Base-by-base conservation (phyloP, 2,888 invertebrate species). In the Tipula lateralis region DNA sequence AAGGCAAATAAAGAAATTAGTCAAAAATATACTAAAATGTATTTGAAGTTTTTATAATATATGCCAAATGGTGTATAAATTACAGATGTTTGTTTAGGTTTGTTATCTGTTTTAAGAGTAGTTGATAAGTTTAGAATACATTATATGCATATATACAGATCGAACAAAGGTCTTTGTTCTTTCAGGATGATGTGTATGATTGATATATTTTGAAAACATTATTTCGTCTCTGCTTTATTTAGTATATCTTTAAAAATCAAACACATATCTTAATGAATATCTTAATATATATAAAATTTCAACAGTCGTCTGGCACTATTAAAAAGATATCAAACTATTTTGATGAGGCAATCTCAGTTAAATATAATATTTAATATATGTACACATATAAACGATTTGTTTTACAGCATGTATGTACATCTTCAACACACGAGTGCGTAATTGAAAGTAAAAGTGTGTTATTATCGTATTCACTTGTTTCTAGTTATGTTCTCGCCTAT, bases 31-130 rank as follows among this genome's bases (percentile, higher is more conserved):
- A 44, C 44, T 39, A 13, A 39, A 13, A 44, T 16, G 5, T 5
- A 12, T 36, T 36, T 36, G 36, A 44, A 44, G n/a, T 44, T 44
- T 32, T 66, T 66, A 16, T 44, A 66, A 66, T 66, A 24, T 66
- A 66, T 24, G 66, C 66, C 66, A 66, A 66, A 66, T 66, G 66
- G 66, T 66, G 66, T 66, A 66, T 66, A 66, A 66, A 24, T 66
- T 66, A 66, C 66, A 66, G 24, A 66, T 66, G 66, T 66, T 66
- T 66, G 24, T 66, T 66, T 66, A 66, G 66, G 66, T 24, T 66
- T 24, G 66, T 24, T 66, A 66, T 66, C 66, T 19, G 66, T 66
- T 66, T 24, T 66, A 9, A 44, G 44, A 19, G 44, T 24, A 6
- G 24, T 66, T 66, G 24, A 66, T 66, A 66, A 66, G 24, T 66